Percentiles rank a stretch among this genome's conserved stretches.
phyloP scores from a whole-genome alignment of 1,140 invertebrate species.

The Trissolcus basalis region DNA sequence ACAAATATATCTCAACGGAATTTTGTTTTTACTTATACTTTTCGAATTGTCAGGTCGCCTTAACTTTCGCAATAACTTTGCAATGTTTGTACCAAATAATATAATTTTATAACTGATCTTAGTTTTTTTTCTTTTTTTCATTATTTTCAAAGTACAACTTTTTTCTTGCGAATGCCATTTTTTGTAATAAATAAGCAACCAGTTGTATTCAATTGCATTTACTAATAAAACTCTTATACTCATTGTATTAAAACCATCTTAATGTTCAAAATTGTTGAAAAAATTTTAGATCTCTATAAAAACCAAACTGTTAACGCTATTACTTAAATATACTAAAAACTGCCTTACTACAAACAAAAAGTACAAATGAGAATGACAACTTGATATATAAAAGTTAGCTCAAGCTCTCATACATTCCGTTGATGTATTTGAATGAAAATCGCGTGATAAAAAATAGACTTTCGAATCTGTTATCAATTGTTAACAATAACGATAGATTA shows the following conservation, averaged over 20 bases:
- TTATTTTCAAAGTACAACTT: too few species aligned
- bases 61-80: background rate
- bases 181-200: too few species aligned
- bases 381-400: constrained; percentile 18
- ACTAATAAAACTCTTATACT: too few species aligned
- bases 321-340: constrained; percentile 10
- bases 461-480: constrained; percentile 41
- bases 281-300: background rate
- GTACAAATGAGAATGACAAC: constrained; percentile 27
- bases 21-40: constrained; percentile 6
- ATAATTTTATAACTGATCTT: background rate
- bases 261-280: background rate
- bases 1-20: constrained; percentile 14
- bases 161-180: too few species aligned
- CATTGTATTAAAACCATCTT: too few species aligned
- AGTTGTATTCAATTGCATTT: background rate
- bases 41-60: background rate
- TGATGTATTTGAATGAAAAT: constrained; percentile 27
- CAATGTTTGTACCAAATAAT: background rate
- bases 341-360: constrained; percentile 33
- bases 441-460: constrained; percentile 31
- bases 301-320: background rate
- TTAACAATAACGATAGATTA: constrained; percentile 47
- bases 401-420: constrained; percentile 33
- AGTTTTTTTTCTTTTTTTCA: too few species aligned